Evolutionary conservation across 2,797 vertebrate genomes (phyloP).

Genomic region (Lutjanus campechanus): DNA sequence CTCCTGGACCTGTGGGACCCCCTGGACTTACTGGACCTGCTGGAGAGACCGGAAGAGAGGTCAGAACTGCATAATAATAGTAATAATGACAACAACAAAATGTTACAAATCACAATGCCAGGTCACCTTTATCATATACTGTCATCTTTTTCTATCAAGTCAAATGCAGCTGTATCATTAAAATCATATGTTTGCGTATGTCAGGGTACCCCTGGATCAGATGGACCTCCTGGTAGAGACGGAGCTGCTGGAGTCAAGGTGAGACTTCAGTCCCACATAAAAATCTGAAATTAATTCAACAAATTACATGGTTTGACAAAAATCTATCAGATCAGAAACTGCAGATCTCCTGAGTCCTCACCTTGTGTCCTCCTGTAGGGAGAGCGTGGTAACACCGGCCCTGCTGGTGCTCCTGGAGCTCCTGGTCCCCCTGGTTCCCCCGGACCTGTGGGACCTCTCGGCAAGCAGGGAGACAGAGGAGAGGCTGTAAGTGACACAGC

Average conservation of each 20-base stretch:
- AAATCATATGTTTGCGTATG: constrained; percentile 13
- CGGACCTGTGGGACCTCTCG: constrained; percentile 93
- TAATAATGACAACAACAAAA: constrained; percentile 14
- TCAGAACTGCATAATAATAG: constrained; percentile 68
- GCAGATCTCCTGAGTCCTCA: constrained; percentile 12
- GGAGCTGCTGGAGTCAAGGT: constrained; percentile 94
- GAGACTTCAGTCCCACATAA: constrained; percentile 2
- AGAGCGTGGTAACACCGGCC: constrained; percentile 95
- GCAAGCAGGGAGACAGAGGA: constrained; percentile 98
- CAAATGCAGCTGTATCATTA: not conserved
- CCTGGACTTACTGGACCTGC: constrained; percentile 94
- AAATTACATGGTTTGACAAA: constrained; percentile 13
- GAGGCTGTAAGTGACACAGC: constrained; percentile 89
- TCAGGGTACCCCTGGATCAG: constrained; percentile 93
- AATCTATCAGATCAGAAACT: not conserved
- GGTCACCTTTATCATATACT: not conserved
- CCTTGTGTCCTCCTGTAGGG: constrained; percentile 85
- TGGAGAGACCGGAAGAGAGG: constrained; percentile 94
- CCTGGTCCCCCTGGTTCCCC: constrained; percentile 92
- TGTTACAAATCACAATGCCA: not conserved
- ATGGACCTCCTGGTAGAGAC: constrained; percentile 96
- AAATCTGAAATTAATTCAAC: constrained; percentile 1
- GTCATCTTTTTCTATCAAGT: not conserved
- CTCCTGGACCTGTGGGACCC: constrained; percentile 94
- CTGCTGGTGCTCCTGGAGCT: constrained; percentile 91